Conservation (phyloP, 2,888 invertebrate species). For the Isotomurus palustris region DNA sequence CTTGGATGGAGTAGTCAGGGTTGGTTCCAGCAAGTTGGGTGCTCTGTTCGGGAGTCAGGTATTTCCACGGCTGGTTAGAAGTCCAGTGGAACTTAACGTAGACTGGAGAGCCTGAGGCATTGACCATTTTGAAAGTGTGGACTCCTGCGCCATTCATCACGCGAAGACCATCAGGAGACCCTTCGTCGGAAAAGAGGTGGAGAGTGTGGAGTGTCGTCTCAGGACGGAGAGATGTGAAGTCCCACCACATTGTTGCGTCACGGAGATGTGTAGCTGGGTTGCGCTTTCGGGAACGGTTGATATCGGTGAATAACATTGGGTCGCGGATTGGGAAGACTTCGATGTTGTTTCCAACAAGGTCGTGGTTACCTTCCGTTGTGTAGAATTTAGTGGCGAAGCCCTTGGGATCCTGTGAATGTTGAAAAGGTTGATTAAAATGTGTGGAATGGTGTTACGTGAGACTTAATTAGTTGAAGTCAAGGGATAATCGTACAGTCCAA, state of each 20-base stretch:
- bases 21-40: conserved; percentile 66
- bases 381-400: conserved; percentile 91
- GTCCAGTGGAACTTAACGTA: conserved; percentile 65
- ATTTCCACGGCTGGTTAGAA: conserved; percentile 83
- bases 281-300: conserved; percentile 86
- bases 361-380: conserved; percentile 88
- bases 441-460: too few relatives aligned
- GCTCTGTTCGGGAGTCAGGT: conserved; percentile 65
- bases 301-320: conserved; percentile 83
- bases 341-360: conserved; percentile 87
- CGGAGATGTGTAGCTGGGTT: conserved; percentile 88
- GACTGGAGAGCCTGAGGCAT: conserved; percentile 61
- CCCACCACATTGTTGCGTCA: conserved; percentile 95
- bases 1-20: conserved; percentile 59
- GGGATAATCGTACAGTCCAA: too few relatives aligned
- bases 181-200: conserved; percentile 83
- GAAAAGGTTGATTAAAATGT: too few relatives aligned
- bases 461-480: too few relatives aligned
- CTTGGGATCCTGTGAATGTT: conserved; percentile 33
- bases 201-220: conserved; percentile 78
- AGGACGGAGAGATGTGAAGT: conserved; percentile 81
- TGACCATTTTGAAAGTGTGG: conserved; percentile 87
- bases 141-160: conserved; percentile 94
- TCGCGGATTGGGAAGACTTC: conserved; percentile 90
- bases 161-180: conserved; percentile 72